Evolutionary conservation across 2,888 invertebrate genomes (phyloP), one percentile per base, ranked within the genome.

Genomic region (Caenorhabditis becei): DNA sequence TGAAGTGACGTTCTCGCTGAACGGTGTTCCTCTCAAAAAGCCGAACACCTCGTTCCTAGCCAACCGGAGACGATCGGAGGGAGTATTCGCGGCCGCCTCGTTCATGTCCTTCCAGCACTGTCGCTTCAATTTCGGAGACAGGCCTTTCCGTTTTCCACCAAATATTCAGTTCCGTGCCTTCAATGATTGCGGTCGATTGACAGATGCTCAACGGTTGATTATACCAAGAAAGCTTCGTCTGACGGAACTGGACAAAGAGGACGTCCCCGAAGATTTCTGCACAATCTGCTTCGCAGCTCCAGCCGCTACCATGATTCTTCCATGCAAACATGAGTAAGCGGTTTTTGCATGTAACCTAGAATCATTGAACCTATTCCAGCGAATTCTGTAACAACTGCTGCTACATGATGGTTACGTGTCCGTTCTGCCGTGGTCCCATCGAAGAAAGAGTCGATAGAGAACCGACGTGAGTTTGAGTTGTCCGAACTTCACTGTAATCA

Each of bases 11-110:
- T 97, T 97, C 93, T 95, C 94, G 65, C 93, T 96, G 75, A 96
- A 97, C 92, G 97, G 96, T 14, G 91, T 93, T 28, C 92, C 94
- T 51, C 16, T 72, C 54, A 65, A 66, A 66, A 61, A 71, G 20
- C 56, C 74, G 2, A 74, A 74, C 47, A 65, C 70, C 0, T 74
- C 71, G 20, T 83, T 66, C 49, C 72, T 77, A 24, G 47, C 62
- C 8, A 70, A 65, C 65, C 80, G 82, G 11, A 81, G 77, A 11
- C 53, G 44, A 11, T 96, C 95, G 87, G 94, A 94, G 86, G 96
- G 96, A 35, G 96, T 96, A 92, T 97, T 95, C 92, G 96, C 97
- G 10, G 97, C 96, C 2, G 97, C 96, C 2, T 96, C 96, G 92
- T 96, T 97, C 92, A 97, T 96, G 96, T 95, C 96, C 82, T 97